Evolutionary conservation across 2,113 vertebrate genomes (phyloP).

Genomic region (Hydrolagus affinis): DNA sequence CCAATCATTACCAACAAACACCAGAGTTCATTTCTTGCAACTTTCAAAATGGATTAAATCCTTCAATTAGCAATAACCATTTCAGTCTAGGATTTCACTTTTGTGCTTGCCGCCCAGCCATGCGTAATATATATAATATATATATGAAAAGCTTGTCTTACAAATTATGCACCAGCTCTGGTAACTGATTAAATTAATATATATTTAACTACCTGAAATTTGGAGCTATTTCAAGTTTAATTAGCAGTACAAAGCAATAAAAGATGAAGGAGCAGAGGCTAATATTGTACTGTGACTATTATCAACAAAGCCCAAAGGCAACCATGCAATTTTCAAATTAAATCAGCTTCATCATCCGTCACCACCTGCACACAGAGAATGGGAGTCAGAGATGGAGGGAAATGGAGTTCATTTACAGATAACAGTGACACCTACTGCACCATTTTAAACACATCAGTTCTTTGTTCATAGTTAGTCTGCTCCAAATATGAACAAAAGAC

Average conservation of each 20-base stretch:
- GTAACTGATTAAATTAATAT: slow-evolving; percentile 12
- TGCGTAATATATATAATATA: not conserved
- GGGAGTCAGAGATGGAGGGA: not conserved
- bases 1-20: not conserved
- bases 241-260: slow-evolving; percentile 13
- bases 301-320: not conserved
- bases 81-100: not conserved
- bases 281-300: slow-evolving; percentile 14
- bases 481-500: not conserved
- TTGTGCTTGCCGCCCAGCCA: not conserved
- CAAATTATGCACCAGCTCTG: not conserved
- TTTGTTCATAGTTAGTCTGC: not conserved
- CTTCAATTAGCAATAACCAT: not conserved
- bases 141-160: not conserved
- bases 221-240: slow-evolving; percentile 22
- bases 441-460: not conserved
- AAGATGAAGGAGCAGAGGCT: slow-evolving; percentile 13
- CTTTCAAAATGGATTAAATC: not conserved
- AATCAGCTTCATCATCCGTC: slow-evolving; percentile 17
- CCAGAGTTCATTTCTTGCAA: not conserved
- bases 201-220: slow-evolving; percentile 1
- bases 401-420: not conserved
- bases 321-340: slow-evolving; percentile 13
- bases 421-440: slow-evolving; percentile 28
- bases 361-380: not conserved